Percentiles rank a stretch among this genome's conserved stretches.
These are phyloP conservation scores for Carpatolechia fugitivella DNA, from an alignment of 2,888 invertebrate species.

Conservation along the genomic window DNA sequence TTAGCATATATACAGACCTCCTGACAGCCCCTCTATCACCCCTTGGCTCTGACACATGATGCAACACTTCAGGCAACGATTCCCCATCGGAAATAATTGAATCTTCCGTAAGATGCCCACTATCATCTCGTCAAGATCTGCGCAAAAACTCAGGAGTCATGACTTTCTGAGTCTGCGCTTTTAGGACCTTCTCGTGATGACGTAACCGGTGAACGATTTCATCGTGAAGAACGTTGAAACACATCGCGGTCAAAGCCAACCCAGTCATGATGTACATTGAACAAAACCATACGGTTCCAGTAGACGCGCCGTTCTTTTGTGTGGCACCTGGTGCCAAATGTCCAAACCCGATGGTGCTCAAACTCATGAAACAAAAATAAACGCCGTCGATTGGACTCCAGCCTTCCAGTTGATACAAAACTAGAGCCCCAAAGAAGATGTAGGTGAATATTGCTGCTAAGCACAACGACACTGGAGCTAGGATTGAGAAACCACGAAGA, in stretches of 20 bases:
- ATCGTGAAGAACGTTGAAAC: conserved; percentile 93
- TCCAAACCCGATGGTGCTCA: conserved; percentile 95
- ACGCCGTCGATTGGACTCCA: conserved; percentile 95
- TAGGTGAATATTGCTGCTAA: conserved; percentile 94
- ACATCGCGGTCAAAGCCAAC: conserved; percentile 93
- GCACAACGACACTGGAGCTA: conserved; percentile 94
- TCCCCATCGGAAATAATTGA: conserved; percentile 67
- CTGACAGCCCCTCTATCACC: conserved; percentile 62
- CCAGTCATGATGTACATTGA: conserved; percentile 94
- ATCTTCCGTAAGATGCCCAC: conserved; percentile 64
- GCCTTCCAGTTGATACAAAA: conserved; percentile 93
- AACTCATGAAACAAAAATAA: conserved; percentile 97
- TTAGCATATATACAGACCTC: conserved; percentile 62
- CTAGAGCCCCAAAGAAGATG: conserved; percentile 93
- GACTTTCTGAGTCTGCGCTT: conserved; percentile 56
- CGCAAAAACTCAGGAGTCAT: conserved; percentile 67
- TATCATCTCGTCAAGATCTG: conserved; percentile 73
- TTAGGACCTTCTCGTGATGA: conserved; percentile 75
- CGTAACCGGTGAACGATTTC: conserved; percentile 90
- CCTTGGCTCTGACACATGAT: conserved; percentile 60
- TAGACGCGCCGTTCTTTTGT: conserved; percentile 69
- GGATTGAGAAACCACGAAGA: conserved; percentile 86
- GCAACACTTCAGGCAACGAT: conserved; percentile 69
- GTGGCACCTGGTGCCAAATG: conserved; percentile 88
- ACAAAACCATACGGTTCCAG: conserved; percentile 92